phyloP scores from a whole-genome alignment of 2,888 invertebrate genomes.

The Graphium colonna region DNA sequence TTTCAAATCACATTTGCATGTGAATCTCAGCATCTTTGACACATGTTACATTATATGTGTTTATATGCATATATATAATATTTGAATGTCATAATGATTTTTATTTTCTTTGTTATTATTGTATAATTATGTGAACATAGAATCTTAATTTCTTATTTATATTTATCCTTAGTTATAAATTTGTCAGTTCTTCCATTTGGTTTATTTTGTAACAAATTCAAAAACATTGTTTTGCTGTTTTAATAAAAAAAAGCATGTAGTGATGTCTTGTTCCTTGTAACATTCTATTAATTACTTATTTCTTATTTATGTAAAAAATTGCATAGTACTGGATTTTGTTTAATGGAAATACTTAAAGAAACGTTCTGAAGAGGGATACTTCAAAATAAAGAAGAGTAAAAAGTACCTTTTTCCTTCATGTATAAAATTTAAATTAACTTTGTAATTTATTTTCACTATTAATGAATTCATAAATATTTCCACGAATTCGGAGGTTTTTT shows the following conservation, averaged over 20 bases:
- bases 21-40: background rate
- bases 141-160: background rate
- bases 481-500: no score
- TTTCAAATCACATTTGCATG: background rate
- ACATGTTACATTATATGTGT: background rate
- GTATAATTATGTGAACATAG: no score
- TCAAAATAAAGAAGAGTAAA: no score
- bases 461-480: no score
- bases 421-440: no score
- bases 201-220: background rate
- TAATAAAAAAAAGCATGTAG: slow-evolving; percentile 7
- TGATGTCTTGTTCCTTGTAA: slow-evolving; percentile 15
- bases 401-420: no score
- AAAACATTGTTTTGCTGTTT: background rate
- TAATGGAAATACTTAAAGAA: background rate
- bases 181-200: slow-evolving; percentile 13
- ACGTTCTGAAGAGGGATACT: slow-evolving; percentile 20
- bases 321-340: slow-evolving; percentile 1
- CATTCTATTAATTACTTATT: background rate
- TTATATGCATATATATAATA: no score
- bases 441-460: no score
- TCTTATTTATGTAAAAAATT: background rate
- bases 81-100: no score
- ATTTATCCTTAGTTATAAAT: background rate
- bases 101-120: no score